These are phyloP conservation scores for Philereme transversata DNA, from an alignment of 2,888 invertebrate genomes.

Conservation along the genomic window DNA sequence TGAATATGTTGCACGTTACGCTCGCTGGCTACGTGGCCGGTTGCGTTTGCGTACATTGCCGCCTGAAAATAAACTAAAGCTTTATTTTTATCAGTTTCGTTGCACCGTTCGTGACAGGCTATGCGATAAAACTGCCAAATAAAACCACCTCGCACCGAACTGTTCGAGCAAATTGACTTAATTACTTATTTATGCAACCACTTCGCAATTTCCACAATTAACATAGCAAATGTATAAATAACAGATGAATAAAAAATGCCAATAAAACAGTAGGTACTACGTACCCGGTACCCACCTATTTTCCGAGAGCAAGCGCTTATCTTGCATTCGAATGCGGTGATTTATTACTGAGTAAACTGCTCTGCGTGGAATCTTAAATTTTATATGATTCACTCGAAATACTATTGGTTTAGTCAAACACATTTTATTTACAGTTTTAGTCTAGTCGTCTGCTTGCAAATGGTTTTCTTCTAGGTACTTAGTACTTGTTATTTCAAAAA, in stretches of 20 bases:
- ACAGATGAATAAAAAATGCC: background rate
- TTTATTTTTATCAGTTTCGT: conserved; percentile 59
- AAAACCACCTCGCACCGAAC: conserved; percentile 51
- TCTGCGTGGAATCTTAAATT: conserved; percentile 12
- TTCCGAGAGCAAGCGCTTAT: background rate
- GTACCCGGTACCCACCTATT: background rate
- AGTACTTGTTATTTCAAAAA: conserved; percentile 11
- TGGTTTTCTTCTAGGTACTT: conserved; percentile 12
- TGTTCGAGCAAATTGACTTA: conserved; percentile 53
- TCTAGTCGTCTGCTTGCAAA: conserved; percentile 30
- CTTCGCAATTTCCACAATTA: conserved; percentile 10
- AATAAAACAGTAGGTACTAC: background rate
- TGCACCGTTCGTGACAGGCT: conserved; percentile 53
- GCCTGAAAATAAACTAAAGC: conserved; percentile 53
- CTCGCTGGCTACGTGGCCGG: conserved; percentile 17
- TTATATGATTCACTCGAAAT: conserved; percentile 10
- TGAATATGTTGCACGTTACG: conserved; percentile 31
- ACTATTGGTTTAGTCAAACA: conserved; percentile 20
- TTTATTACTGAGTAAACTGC: conserved; percentile 9
- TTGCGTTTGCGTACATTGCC: conserved; percentile 27
- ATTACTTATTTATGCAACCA: conserved; percentile 15
- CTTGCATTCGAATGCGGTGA: conserved; percentile 6
- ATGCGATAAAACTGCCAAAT: conserved; percentile 67
- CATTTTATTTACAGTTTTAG: conserved; percentile 25
- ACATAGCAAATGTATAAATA: conserved; percentile 9